Evolutionary conservation across 2,888 invertebrate genomes (phyloP), one percentile per base, ranked within the genome.

Genomic region (Endotricha flammealis): DNA sequence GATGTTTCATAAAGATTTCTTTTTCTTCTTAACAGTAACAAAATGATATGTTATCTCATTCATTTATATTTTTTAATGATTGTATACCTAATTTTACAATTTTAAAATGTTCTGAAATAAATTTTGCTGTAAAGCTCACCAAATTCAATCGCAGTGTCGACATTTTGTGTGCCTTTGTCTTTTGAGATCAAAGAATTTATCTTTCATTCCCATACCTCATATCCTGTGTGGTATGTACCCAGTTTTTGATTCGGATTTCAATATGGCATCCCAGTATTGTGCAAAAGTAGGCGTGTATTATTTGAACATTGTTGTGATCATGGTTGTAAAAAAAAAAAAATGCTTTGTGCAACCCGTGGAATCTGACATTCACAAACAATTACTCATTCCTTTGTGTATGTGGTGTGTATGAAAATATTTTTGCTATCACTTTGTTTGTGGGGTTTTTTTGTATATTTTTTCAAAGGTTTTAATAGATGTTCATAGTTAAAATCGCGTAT

Each of bases 241-340:
- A 27, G 12, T 4, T 12, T n/a, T 27, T 27, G 27, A 27, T 12
- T 27, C 6, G 12, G 1, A 8, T 12, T 27, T 38, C 41, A 53
- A 53, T 51, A 50, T 38, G 51, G 57, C 20, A n/a, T 7, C 3
- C 7, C 20, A 53, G 48, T 51, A 45, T 50, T 42, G 52, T 46
- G 47, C 46, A 52, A 63, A 71, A 73, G 57, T 70, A 55, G 80
- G 81, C 76, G 80, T 76, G 69, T 64, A 65, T 70, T 75, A 77
- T 81, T 79, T 79, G 77, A 75, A 58, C 64, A 59, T 57, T 72
- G 75, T 76, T 79, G 62, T 79, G 77, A 78, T 76, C 64, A 63
- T 61, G 68, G 62, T 60, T 74, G 71, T 72, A 56, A 64, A 45
- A 46, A 46, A 50, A 57, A 59, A 60, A 53, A 59, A 58, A 50